Evolutionary conservation across 2,888 invertebrate species (phyloP), one percentile per base, ranked within the genome.

Genomic region (Oxyteleia sp.): DNA sequence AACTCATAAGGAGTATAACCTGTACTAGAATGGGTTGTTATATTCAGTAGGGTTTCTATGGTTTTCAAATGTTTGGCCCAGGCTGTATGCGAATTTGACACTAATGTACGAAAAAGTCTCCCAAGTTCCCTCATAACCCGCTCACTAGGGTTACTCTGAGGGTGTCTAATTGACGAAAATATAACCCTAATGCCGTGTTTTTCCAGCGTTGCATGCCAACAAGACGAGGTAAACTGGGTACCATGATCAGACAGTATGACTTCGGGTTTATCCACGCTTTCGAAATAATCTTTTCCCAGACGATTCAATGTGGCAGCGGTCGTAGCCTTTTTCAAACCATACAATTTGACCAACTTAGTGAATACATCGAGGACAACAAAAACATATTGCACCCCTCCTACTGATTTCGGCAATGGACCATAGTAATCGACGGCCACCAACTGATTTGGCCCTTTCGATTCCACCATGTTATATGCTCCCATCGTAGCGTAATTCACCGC

Each of bases 341-440:
- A 78, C 20, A 69, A 16, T 26, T 23, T 15, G 1, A 78, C 78
- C 16, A 55, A 51, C 29, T 76, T 76, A 0, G 76, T 26, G 26
- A 55, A 76, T 10, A 76, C 59, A 47, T 68, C 68, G 2, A 71
- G 26, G 1, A 47, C 41, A 13, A 71, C 71, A 2, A 63, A 41
- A 7, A 80, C 59, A 16, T 80, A 63, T 15, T 57, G 57, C 0
- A 55, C 55, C 4, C 53, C 64, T 11, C 63, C 71, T 3, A 16
- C 41, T 11, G 80, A 80, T 38, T 49, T 41, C 0, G 80, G 66
- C 4, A 80, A 16, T 0, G 72, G 53, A 2, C 66, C 72, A 43
- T 43, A 79, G 49, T 64, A 79, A 26, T 71, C 64, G 7, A 79
- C 57, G 0, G 61, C 47, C 4, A 80, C 10, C 4, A 80, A 5